Conservation (phyloP, 2,113 vertebrate genomes). For the Tachuris rubrigastra region DNA sequence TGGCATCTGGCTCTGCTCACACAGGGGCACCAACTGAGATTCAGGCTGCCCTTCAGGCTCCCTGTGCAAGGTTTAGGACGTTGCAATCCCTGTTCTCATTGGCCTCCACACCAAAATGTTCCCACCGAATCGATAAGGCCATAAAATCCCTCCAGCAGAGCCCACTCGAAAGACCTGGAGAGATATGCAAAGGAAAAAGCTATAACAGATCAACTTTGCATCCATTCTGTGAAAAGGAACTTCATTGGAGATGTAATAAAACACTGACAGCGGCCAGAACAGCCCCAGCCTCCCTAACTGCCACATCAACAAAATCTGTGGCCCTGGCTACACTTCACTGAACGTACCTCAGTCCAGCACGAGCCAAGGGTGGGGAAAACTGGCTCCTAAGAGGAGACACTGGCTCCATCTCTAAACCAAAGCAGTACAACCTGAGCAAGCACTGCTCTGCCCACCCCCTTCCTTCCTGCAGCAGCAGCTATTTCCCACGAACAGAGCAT, state of each 20-base stretch:
- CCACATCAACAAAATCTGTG: neutral
- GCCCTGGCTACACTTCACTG: neutral
- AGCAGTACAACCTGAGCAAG: neutral
- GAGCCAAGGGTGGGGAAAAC: neutral
- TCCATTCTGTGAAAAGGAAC: neutral
- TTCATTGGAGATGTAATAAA: neutral
- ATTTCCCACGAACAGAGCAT: neutral
- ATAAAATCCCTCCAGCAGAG: neutral
- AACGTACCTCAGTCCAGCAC: neutral
- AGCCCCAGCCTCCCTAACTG: neutral
- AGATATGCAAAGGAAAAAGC: neutral
- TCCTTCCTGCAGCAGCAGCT: neutral
- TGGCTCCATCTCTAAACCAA: neutral
- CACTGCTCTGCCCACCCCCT: neutral
- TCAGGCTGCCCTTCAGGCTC: accelerated
- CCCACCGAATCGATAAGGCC: neutral
- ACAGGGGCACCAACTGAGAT: neutral
- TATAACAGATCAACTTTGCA: neutral
- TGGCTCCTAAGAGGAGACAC: neutral
- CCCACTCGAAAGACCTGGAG: neutral
- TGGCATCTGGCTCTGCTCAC: neutral
- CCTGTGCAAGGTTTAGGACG: neutral
- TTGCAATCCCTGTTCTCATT: too few relatives aligned
- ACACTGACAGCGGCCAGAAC: neutral
- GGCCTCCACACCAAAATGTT: neutral